Evolutionary conservation across 1,140 invertebrate genomes (phyloP).

Genomic region (Lasioglossum albipes): DNA sequence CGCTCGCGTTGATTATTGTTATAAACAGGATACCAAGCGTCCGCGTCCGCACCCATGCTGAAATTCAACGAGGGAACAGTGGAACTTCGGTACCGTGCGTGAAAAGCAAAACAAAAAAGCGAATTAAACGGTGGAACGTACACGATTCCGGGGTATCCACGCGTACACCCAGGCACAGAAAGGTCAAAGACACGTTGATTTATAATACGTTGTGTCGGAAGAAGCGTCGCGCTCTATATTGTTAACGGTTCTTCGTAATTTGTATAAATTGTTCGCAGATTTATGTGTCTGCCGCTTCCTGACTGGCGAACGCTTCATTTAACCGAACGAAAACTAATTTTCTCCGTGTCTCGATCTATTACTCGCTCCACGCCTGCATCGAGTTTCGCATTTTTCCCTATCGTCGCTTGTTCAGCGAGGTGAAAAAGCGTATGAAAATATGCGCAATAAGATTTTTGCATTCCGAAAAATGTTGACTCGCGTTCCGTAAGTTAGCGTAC

Average conservation of each 20-base stretch:
- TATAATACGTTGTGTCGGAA: constrained; percentile 35
- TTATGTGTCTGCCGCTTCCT: constrained; percentile 63
- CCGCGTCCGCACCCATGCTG: background rate
- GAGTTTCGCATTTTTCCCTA: background rate
- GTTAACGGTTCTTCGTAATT: constrained; percentile 69
- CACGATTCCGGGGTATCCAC: too few relatives aligned
- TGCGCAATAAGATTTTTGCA: background rate
- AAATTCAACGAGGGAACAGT: constrained; percentile 1
- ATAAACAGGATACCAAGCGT: constrained; percentile 13
- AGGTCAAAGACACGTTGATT: constrained; percentile 44
- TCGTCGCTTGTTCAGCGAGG: background rate
- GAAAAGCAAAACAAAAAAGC: background rate
- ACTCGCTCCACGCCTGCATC: background rate
- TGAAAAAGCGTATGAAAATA: background rate
- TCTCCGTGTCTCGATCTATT: background rate
- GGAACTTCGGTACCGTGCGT: background rate
- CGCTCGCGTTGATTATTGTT: constrained; percentile 1
- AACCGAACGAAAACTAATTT: constrained; percentile 43
- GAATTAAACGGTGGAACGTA: constrained; percentile 19
- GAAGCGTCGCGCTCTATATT: background rate
- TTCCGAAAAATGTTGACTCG: too few relatives aligned
- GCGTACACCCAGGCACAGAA: background rate
- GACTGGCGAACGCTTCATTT: constrained; percentile 23
- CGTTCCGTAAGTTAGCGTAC: too few relatives aligned
- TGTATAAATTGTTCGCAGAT: constrained; percentile 71